These are phyloP conservation scores for Lutraria rhynchaena DNA, from an alignment of 1,140 invertebrate genomes.

Conservation along the genomic window DNA sequence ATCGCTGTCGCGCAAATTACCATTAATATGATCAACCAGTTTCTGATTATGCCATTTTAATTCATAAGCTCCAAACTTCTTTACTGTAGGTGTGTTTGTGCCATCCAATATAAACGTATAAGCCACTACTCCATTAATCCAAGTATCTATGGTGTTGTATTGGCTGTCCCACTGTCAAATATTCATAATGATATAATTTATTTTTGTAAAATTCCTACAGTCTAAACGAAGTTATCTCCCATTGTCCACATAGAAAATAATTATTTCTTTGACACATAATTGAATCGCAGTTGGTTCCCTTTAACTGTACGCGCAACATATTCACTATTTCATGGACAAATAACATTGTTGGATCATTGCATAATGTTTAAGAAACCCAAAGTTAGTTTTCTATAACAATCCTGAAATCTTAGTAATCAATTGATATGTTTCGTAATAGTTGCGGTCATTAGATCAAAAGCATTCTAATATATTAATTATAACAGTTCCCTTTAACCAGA, in stretches of 20 bases:
- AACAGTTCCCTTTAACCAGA: too few species aligned
- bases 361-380: too few species aligned
- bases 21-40: constrained; percentile 27
- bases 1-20: too few species aligned
- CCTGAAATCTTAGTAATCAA: too few species aligned
- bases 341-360: too few species aligned
- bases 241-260: not conserved
- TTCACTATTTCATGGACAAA: too few species aligned
- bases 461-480: too few species aligned
- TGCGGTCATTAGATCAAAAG: too few species aligned
- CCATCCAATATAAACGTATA: constrained; percentile 17
- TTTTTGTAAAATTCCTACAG: not conserved
- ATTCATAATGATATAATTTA: not conserved
- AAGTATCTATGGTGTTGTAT: not conserved
- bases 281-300: too few species aligned
- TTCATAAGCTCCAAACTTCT: constrained; percentile 23
- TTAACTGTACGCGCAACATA: too few species aligned
- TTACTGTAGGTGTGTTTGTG: not conserved
- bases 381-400: too few species aligned
- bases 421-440: too few species aligned
- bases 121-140: not conserved
- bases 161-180: not conserved
- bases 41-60: not conserved
- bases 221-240: not conserved
- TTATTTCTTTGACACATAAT: not conserved